Base-by-base conservation (phyloP, 2,113 vertebrate genomes). In the Oryctolagus cuniculus region DNA sequence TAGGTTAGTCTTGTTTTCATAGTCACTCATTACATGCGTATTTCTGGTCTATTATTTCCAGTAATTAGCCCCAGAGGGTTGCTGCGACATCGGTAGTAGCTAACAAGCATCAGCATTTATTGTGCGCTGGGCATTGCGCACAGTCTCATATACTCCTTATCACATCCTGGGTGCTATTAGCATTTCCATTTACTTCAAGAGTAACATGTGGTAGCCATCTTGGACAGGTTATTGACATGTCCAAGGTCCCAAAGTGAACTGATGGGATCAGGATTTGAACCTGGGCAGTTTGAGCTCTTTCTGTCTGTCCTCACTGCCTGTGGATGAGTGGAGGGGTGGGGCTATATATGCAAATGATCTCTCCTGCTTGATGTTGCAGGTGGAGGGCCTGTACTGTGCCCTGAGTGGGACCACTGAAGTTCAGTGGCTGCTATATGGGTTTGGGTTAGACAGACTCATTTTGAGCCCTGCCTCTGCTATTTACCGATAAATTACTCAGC, bases 11-110 rank as follows among this genome's bases (percentile, higher is more conserved):
- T 91, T 77, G 36, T 91, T 73, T 89, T 93, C 63, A 78, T 24
- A 87, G 74, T 66, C 66, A 67, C 73, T 83, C 44, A 24, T 5
- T 77, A 49, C 74, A 70, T 24, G 13, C 27, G 17, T 22, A 69
- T 77, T 92, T 81, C 82, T 94, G 77, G 67, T 85, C 53, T 73
- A 86, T 85, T 91, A 69, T 82, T 92, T 87, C 72, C 69, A 64
- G 58, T 83, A 84, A 25, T 88, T 91, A 93, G 85, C 83, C 89
- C 72, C 53, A 87, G 90, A 79, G 93, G 77, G 51, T 63, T 79
- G 69, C 34, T 34, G 64, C 53, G 17, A 3, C 53, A 31, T 61
- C 25, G 67, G 72, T 24, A 27, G 90, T 11, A 51, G 49, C 73
- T 90, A 51, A 64, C 38, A 79, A 69, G 61, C 38, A 11, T 70